Conservation (phyloP, 2,797 vertebrate species). For the Cyclopterus lumpus region DNA sequence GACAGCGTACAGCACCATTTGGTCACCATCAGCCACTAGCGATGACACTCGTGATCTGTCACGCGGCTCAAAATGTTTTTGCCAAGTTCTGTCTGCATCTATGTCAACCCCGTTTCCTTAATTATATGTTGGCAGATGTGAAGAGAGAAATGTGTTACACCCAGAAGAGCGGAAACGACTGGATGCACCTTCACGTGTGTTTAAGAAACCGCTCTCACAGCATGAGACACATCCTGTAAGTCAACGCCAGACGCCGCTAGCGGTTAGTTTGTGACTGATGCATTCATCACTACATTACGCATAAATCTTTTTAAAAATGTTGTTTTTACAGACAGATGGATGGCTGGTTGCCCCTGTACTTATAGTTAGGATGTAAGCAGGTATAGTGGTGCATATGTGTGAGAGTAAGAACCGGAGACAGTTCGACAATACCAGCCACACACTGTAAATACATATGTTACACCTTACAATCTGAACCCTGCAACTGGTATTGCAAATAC, state of each 20-base stretch:
- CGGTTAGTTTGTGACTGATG: not conserved
- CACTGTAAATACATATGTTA: not conserved
- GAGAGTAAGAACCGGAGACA: not conserved
- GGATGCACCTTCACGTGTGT: not conserved
- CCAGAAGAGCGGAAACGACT: conserved; percentile 25
- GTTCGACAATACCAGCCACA: not conserved
- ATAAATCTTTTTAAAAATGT: conserved; percentile 10
- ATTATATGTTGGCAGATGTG: conserved; percentile 24
- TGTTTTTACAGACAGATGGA: conserved; percentile 8
- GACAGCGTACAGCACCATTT: conserved; percentile 21
- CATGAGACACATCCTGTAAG: conserved; percentile 18
- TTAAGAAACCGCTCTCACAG: conserved; percentile 4
- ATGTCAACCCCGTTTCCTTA: conserved; percentile 18
- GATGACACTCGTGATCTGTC: conserved; percentile 11
- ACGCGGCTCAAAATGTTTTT: conserved; percentile 22
- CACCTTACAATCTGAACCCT: not conserved
- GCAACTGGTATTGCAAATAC: not conserved
- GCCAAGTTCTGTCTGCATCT: conserved; percentile 30
- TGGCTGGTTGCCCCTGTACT: conserved; percentile 1
- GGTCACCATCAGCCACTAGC: not conserved
- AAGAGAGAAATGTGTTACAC: not conserved
- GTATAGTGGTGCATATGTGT: not conserved
- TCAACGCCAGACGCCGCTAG: not conserved
- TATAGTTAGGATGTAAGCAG: not conserved
- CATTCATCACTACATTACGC: not conserved